These are phyloP conservation scores for Pygmarrhopalites habei DNA, from an alignment of 1,140 invertebrate genomes.

Conservation along the genomic window DNA sequence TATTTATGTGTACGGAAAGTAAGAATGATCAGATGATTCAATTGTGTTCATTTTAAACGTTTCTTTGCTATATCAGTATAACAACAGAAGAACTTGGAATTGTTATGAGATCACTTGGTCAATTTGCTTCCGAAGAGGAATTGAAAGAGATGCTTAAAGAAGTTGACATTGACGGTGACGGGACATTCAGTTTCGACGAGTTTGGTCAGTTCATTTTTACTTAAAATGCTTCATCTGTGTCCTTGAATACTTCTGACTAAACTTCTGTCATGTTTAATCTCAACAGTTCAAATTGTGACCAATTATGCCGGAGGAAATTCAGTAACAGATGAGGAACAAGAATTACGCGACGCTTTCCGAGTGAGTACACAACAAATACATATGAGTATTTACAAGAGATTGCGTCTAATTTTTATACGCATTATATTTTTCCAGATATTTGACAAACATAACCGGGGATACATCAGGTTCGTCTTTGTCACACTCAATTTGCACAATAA, in stretches of 20 bases:
- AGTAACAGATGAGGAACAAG: slow-evolving; percentile 64
- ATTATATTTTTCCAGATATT: slow-evolving; percentile 51
- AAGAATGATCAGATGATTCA: too few species aligned
- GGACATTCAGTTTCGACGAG: slow-evolving; percentile 84
- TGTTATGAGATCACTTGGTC: slow-evolving; percentile 74
- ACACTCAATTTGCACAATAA: too few species aligned
- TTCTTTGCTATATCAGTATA: too few species aligned
- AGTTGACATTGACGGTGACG: slow-evolving; percentile 58
- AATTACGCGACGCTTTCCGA: slow-evolving; percentile 76
- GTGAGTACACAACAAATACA: slow-evolving; percentile 45
- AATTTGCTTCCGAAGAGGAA: slow-evolving; percentile 75
- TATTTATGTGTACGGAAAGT: too few species aligned
- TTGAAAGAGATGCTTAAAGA: slow-evolving; percentile 80
- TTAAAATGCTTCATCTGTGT: too few species aligned
- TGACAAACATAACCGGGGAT: slow-evolving; percentile 77
- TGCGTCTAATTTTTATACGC: neutral
- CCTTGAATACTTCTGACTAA: too few species aligned
- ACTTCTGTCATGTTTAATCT: too few species aligned
- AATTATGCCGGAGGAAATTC: slow-evolving; percentile 62
- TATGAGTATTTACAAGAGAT: neutral
- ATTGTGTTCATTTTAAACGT: too few species aligned
- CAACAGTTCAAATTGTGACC: slow-evolving; percentile 77
- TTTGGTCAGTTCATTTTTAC: too few species aligned
- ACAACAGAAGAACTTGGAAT: slow-evolving; percentile 76
- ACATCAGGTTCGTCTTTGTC: too few species aligned